Conservation (phyloP, 2,888 invertebrate genomes). For the Dryocosmus kuriphilus region DNA sequence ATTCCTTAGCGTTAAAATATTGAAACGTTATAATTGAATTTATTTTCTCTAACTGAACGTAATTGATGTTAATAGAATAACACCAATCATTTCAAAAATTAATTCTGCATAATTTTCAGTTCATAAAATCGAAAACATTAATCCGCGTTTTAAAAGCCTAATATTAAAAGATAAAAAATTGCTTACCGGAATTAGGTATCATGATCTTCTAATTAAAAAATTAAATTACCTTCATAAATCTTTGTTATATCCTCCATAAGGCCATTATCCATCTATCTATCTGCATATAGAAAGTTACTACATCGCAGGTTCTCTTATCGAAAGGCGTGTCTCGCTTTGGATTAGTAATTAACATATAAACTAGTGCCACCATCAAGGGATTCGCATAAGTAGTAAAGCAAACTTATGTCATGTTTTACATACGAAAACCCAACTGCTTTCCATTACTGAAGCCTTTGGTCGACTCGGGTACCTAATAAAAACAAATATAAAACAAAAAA, state of each 20-base stretch:
- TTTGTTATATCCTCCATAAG: neutral
- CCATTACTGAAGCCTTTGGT: neutral
- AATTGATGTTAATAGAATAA: too few relatives aligned
- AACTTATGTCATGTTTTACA: conserved; percentile 1
- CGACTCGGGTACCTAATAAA: neutral
- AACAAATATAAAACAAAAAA: neutral
- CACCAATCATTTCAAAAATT: too few relatives aligned
- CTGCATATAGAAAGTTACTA: neutral
- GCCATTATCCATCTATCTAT: neutral
- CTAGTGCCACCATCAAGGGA: conserved; percentile 13
- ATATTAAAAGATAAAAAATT: neutral
- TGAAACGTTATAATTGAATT: too few relatives aligned
- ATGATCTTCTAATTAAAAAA: neutral
- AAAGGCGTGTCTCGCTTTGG: neutral
- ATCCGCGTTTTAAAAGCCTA: too few relatives aligned
- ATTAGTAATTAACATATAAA: conserved; percentile 34
- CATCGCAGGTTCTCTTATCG: neutral
- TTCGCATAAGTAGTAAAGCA: conserved; percentile 21
- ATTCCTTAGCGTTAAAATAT: too few relatives aligned
- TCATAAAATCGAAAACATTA: too few relatives aligned
- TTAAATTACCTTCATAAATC: neutral
- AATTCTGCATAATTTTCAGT: too few relatives aligned
- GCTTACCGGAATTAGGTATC: neutral
- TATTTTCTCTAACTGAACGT: too few relatives aligned
- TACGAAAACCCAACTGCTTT: neutral